A percentile compares a stretch with the other conserved stretches of the same genome.
These are phyloP conservation scores for Cheilinus undulatus DNA, from an alignment of 2,113 vertebrate genomes.

Conservation along the genomic window DNA sequence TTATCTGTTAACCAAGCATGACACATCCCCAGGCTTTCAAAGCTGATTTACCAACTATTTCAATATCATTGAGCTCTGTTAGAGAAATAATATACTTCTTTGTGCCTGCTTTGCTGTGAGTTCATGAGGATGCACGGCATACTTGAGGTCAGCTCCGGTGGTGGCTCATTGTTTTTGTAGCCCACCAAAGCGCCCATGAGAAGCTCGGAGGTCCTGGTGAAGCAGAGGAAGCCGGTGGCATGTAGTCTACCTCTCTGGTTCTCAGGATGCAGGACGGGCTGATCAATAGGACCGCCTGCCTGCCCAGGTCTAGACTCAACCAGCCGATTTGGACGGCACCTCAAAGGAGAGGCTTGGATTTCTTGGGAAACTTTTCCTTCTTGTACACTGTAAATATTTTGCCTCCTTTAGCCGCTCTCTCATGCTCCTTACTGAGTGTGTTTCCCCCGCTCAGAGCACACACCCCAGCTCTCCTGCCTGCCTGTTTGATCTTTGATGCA, in stretches of 20 bases:
- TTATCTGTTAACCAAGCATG: slow-evolving; percentile 3
- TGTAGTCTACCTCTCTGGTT: slow-evolving; percentile 47
- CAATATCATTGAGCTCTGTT: not conserved
- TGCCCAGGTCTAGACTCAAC: slow-evolving; percentile 58
- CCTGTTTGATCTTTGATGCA: slow-evolving; percentile 71
- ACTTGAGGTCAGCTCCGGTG: slow-evolving; percentile 52
- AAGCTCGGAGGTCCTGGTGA: slow-evolving; percentile 59
- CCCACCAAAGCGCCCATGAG: slow-evolving; percentile 53
- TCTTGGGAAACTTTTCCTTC: slow-evolving; percentile 74
- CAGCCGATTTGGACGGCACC: slow-evolving; percentile 63
- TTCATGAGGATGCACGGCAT: slow-evolving; percentile 35
- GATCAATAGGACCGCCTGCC: slow-evolving; percentile 61
- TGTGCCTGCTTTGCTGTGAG: slow-evolving; percentile 49
- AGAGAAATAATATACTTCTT: slow-evolving; percentile 30
- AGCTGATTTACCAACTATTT: not conserved
- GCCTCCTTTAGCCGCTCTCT: slow-evolving; percentile 56
- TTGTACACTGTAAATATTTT: slow-evolving; percentile 79
- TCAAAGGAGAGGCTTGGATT: slow-evolving; percentile 73
- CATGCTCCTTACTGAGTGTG: slow-evolving; percentile 64
- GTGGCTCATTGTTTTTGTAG: slow-evolving; percentile 52
- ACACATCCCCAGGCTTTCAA: not conserved
- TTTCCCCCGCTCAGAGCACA: slow-evolving; percentile 43
- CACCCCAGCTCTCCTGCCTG: slow-evolving; percentile 26
- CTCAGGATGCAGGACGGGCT: slow-evolving; percentile 59
- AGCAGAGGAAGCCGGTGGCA: slow-evolving; percentile 42